Base-by-base conservation (phyloP, 2,797 vertebrate species). In the Mormyrus proboscirostris region DNA sequence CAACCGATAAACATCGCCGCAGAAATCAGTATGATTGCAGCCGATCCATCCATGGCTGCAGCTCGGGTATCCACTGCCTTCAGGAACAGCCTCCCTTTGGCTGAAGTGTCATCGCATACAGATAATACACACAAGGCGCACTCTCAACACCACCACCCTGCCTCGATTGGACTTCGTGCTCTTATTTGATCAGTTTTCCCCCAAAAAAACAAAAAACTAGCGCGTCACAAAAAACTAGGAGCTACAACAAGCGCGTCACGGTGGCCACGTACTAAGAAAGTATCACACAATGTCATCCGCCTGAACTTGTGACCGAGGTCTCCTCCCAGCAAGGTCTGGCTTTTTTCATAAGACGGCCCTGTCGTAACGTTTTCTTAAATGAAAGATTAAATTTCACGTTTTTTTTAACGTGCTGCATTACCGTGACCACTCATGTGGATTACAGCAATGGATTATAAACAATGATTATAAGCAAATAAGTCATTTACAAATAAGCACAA, bases 1-100 rank as follows among this genome's bases (percentile, higher is more conserved):
- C 95, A 96, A 3, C 96, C 96, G 4, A 95, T 22, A 91, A 97
- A 97, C 96, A 97, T 97, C 25, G 94, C 95, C 2, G 94, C 91
- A 8, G 96, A 97, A 38, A 96, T 92, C 2, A 95, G 91, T 91
- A 96, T 92, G 65, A 97, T 92, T 49, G 91, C 92, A 50, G 95
- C 4, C 0, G 94, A 95, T 0, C 95, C 96, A 89, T 97, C 96
- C 96, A 97, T 97, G 90, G 33, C 88, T 25, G 14, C 2, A 19
- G 6, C 25, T 29, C n/a, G 7, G 51, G 29, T 41, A 3, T 41
- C 4, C 65, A 10, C 84, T 2, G 29, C 16, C 12, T n/a, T 44
- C 38, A 44, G 4, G 33, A 73, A 33, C 12, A 38, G 12, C 33
- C 69, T 73, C 12, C 10, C 0, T 73, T 4, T 38, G 9, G 12